Percentiles rank a stretch among this genome's conserved stretches.
Evolutionary conservation across 2,888 invertebrate species (phyloP).

Genomic region (Sinohyriopsis cumingii): DNA sequence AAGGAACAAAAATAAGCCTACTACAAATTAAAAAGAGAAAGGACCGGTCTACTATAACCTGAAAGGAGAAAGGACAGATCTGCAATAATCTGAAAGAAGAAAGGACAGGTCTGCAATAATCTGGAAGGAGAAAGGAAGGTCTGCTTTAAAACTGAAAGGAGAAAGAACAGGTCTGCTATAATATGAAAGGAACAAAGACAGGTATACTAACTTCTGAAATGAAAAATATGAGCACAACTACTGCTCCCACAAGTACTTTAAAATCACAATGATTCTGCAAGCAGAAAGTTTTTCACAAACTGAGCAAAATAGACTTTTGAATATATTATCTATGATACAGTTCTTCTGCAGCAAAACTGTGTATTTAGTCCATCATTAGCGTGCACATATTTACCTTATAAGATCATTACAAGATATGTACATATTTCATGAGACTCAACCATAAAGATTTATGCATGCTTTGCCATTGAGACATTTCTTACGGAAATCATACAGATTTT

Average conservation of each 20-base stretch:
- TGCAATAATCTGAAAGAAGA: neutral
- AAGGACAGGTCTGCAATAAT: slow-evolving; percentile 88
- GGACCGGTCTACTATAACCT: slow-evolving; percentile 83
- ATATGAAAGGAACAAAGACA: slow-evolving; percentile 75
- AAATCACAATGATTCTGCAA: no score
- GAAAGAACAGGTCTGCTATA: slow-evolving; percentile 80
- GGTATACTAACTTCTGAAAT: no score
- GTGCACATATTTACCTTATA: no score
- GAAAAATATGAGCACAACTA: no score
- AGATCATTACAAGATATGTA: neutral
- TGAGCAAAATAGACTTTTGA: no score
- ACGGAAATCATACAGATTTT: neutral
- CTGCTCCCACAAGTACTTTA: no score
- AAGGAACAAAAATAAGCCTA: neutral
- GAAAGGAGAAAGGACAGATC: slow-evolving; percentile 3
- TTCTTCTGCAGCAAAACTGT: no score
- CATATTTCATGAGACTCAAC: neutral
- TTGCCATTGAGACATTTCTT: neutral
- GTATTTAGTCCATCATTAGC: no score
- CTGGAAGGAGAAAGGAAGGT: slow-evolving; percentile 68
- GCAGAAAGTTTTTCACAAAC: no score
- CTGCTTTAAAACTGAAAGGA: no score
- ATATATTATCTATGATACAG: no score
- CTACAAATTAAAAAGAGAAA: neutral
- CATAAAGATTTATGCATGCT: slow-evolving; percentile 41